Evolutionary conservation across 2,113 vertebrate genomes (phyloP).

Genomic region (Scalopus aquaticus): DNA sequence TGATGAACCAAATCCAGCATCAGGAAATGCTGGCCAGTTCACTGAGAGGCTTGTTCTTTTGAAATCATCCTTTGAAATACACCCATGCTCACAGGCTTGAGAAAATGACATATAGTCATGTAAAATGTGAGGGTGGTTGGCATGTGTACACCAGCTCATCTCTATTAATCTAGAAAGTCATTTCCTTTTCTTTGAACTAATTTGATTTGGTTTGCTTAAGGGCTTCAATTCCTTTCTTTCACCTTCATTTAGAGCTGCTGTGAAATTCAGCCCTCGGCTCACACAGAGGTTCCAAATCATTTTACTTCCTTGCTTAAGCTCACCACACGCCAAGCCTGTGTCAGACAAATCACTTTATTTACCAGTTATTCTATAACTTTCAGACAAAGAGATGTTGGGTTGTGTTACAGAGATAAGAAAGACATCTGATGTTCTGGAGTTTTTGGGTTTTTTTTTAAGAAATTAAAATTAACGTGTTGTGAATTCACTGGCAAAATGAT

Average conservation of each 20-base stretch:
- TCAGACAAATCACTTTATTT: slow-evolving; percentile 45
- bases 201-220: slow-evolving; percentile 62
- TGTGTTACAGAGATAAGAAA: slow-evolving; percentile 50
- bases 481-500: slow-evolving; percentile 13
- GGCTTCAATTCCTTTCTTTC: slow-evolving; percentile 57
- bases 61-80: slow-evolving; percentile 25
- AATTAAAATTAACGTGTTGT: background rate
- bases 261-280: slow-evolving; percentile 48
- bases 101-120: slow-evolving; percentile 37
- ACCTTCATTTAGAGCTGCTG: slow-evolving; percentile 32
- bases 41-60: background rate
- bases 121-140: slow-evolving; percentile 45
- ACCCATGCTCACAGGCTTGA: slow-evolving; percentile 36
- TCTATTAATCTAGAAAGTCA: slow-evolving; percentile 64
- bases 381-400: background rate
- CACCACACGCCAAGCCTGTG: background rate
- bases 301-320: background rate
- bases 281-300: slow-evolving; percentile 33
- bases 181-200: slow-evolving; percentile 68
- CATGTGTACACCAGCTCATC: slow-evolving; percentile 13
- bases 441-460: background rate
- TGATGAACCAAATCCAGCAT: slow-evolving; percentile 11
- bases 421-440: background rate
- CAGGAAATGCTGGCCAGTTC: slow-evolving; percentile 36
- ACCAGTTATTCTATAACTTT: background rate